Conservation (phyloP, 2,113 vertebrate species). For the Redunca redunca region DNA sequence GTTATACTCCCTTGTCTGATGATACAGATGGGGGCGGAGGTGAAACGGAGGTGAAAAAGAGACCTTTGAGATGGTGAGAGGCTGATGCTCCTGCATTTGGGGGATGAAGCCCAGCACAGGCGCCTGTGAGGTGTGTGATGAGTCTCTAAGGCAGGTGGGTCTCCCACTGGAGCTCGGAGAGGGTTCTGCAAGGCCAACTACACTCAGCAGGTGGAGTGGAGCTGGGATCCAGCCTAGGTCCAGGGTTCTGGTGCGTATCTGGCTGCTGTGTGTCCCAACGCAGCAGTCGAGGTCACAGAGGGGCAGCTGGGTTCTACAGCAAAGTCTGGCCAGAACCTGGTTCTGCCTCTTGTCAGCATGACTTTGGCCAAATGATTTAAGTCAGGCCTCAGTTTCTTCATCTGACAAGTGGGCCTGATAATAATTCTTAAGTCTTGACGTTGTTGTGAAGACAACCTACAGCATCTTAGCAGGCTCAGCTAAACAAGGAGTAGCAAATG, state of each 20-base stretch:
- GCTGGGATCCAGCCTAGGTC: neutral
- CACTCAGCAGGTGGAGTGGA: too few relatives aligned
- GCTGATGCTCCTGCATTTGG: fast-evolving
- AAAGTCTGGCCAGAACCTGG: neutral
- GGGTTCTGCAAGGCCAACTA: neutral
- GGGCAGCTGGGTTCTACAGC: neutral
- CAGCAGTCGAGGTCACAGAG: fast-evolving
- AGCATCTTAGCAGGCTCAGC: neutral
- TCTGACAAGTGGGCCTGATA: neutral
- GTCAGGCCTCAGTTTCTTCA: neutral
- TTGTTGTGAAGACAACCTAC: fast-evolving
- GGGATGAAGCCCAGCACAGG: neutral
- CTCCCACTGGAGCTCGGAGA: neutral
- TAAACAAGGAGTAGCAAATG: fast-evolving
- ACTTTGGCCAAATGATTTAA: neutral
- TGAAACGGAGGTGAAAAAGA: neutral
- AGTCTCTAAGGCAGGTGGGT: neutral
- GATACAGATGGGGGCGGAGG: neutral
- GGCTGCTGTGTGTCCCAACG: neutral
- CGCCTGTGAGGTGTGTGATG: neutral
- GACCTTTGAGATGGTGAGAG: neutral
- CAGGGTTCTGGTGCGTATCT: neutral
- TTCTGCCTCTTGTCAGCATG: neutral
- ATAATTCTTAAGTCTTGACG: too few relatives aligned
- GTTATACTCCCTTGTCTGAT: too few relatives aligned